A percentile compares a stretch with the other conserved stretches of the same genome.
Evolutionary conservation across 2,888 invertebrate genomes (phyloP).

Genomic region (Elegia similella): DNA sequence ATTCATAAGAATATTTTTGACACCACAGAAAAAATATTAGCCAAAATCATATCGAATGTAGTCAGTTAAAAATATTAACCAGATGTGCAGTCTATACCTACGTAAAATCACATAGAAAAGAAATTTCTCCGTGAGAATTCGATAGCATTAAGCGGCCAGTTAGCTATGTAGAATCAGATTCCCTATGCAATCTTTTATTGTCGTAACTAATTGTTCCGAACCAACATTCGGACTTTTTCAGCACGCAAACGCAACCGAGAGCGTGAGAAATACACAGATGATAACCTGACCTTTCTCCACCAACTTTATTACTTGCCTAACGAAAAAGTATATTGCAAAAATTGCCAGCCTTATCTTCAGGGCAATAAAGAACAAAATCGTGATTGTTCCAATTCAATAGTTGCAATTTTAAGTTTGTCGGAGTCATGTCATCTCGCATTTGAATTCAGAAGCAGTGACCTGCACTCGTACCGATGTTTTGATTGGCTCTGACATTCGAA

Average conservation of each 20-base stretch:
- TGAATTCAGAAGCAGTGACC: slow-evolving; percentile 76
- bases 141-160: slow-evolving; percentile 8
- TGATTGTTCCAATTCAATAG: slow-evolving; percentile 18
- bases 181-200: slow-evolving; percentile 18
- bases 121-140: slow-evolving; percentile 10
- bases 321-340: slow-evolving; percentile 21
- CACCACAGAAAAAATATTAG: too few species aligned
- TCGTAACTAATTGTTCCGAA: slow-evolving; percentile 59
- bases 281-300: slow-evolving; percentile 65
- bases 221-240: slow-evolving; percentile 57
- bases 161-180: slow-evolving; percentile 13
- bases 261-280: slow-evolving; percentile 64
- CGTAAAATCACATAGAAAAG: slow-evolving; percentile 2
- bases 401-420: slow-evolving; percentile 34
- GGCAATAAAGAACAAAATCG: slow-evolving; percentile 20
- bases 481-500: slow-evolving; percentile 77
- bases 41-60: too few species aligned
- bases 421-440: slow-evolving; percentile 70
- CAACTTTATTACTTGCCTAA: slow-evolving; percentile 38
- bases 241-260: slow-evolving; percentile 49
- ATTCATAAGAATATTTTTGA: too few species aligned
- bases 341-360: slow-evolving; percentile 24
- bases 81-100: background rate
- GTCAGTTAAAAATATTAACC: too few species aligned
- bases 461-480: slow-evolving; percentile 67